Evolutionary conservation across 2,113 vertebrate species (phyloP).

Genomic region (Pseudopodoces humilis): DNA sequence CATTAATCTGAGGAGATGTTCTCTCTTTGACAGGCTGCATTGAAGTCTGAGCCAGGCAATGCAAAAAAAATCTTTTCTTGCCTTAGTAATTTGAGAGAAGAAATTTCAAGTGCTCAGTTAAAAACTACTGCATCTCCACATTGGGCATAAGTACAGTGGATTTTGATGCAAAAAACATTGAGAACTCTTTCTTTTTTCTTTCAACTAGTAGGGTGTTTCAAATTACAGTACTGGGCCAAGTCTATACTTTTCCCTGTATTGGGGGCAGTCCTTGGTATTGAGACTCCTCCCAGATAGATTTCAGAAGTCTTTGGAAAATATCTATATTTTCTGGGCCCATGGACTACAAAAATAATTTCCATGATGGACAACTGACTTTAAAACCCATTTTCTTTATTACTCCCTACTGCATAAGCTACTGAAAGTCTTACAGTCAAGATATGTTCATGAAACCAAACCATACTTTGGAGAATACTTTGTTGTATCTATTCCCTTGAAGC

Average conservation of each 20-base stretch:
- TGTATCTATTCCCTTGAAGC: conserved; percentile 35
- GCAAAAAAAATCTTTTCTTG: background rate
- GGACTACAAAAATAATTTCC: background rate
- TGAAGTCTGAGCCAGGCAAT: background rate
- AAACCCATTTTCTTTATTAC: conserved; percentile 57
- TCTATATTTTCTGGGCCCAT: background rate
- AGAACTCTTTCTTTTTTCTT: background rate
- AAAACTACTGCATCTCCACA: background rate
- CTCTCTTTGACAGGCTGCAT: background rate
- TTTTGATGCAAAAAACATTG: background rate
- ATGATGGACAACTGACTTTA: background rate
- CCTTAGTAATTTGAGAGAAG: background rate
- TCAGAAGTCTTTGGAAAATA: background rate
- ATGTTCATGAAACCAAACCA: conserved; percentile 25
- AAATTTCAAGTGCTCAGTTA: background rate
- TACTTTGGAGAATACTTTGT: conserved; percentile 1
- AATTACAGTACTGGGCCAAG: background rate
- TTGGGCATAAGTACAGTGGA: background rate
- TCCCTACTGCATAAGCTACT: background rate
- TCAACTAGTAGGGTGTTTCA: background rate
- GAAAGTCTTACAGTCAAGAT: conserved; percentile 11
- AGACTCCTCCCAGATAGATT: background rate
- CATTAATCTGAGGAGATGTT: background rate
- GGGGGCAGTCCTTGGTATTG: background rate
- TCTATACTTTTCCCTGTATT: background rate